These are phyloP conservation scores for Lophochroa leadbeateri DNA, from an alignment of 2,113 vertebrate genomes.

Conservation along the genomic window DNA sequence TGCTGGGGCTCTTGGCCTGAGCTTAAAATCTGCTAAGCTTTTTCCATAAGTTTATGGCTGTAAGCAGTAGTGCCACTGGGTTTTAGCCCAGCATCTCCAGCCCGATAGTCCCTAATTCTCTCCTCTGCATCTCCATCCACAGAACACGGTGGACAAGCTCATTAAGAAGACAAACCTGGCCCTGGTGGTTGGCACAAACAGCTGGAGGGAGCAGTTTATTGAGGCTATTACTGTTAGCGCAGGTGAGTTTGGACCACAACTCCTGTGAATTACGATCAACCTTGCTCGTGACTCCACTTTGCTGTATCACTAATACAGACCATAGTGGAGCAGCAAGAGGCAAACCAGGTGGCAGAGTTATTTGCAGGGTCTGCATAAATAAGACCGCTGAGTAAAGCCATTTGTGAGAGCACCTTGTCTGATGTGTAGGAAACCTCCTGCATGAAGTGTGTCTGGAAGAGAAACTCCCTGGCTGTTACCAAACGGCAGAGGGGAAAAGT, in stretches of 20 bases:
- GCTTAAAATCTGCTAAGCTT: conserved; percentile 14
- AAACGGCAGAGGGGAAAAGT: background rate
- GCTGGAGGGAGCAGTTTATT: conserved; percentile 96
- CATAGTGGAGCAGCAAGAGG: background rate
- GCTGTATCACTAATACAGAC: background rate
- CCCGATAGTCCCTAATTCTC: background rate
- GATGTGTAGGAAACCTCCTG: background rate
- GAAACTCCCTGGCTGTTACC: background rate
- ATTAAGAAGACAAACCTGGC: conserved; percentile 99
- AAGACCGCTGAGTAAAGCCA: background rate
- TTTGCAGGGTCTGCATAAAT: background rate
- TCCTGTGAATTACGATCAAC: background rate
- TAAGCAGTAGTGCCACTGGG: background rate
- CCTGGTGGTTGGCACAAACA: conserved; percentile 93
- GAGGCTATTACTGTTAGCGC: conserved; percentile 96
- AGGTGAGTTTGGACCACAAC: conserved; percentile 79
- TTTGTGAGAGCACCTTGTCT: background rate
- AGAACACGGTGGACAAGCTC: conserved; percentile 97
- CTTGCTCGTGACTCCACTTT: background rate
- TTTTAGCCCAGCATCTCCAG: background rate
- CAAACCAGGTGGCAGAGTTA: background rate
- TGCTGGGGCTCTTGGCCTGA: conserved; percentile 6
- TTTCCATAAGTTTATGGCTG: background rate
- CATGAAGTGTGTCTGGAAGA: background rate
- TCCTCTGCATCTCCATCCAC: conserved; percentile 34